Conservation (phyloP, 1,140 invertebrate genomes). For the Thaumetopoea pityocampa region DNA sequence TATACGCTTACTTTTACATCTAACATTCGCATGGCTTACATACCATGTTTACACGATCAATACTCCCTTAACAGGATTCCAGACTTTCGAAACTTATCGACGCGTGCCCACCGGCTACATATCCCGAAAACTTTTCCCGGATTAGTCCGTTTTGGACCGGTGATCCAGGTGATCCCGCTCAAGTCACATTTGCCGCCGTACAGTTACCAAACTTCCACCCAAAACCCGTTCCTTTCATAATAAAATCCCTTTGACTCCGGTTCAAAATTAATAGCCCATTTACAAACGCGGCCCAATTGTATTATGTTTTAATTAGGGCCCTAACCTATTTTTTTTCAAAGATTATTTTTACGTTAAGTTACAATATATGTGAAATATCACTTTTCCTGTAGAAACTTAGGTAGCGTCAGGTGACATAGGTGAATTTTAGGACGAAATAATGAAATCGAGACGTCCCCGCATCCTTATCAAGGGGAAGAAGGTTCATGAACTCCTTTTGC, state of each 20-base stretch:
- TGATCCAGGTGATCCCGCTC: constrained; percentile 25
- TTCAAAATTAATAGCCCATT: constrained; percentile 21
- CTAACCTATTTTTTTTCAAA: constrained; percentile 17
- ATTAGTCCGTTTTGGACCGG: constrained; percentile 21
- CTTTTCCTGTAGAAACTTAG: no score
- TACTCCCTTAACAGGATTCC: no score
- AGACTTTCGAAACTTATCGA: no score
- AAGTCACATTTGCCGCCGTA: constrained; percentile 8
- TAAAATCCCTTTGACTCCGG: constrained; percentile 26
- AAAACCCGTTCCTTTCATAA: constrained; percentile 21
- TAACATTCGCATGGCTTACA: no score
- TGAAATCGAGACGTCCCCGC: no score
- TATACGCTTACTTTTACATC: no score
- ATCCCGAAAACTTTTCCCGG: constrained; percentile 29
- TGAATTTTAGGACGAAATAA: no score
- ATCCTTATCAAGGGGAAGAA: no score
- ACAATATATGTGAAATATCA: no score
- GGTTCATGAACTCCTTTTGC: no score
- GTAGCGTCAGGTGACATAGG: no score
- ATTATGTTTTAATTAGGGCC: constrained; percentile 19
- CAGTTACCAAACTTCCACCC: constrained; percentile 21
- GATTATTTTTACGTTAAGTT: constrained; percentile 18
- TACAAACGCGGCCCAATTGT: constrained; percentile 13
- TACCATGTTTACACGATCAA: no score
- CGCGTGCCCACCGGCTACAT: constrained; percentile 14